These are phyloP conservation scores for Petaurus breviceps DNA, from an alignment of 2,113 vertebrate genomes.

Conservation along the genomic window DNA sequence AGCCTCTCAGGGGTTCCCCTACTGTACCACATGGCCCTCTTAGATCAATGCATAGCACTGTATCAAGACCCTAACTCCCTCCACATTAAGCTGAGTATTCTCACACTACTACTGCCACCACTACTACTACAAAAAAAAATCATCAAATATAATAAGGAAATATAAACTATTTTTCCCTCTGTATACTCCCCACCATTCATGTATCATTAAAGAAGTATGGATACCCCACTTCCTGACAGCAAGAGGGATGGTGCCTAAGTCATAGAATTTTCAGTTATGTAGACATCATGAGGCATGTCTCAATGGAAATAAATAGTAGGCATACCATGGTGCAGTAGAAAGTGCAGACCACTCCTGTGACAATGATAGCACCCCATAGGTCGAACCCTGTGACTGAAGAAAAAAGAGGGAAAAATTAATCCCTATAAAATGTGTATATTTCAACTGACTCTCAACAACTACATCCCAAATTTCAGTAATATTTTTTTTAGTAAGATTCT, in stretches of 20 bases:
- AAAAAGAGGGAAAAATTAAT: not conserved
- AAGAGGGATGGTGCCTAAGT: not conserved
- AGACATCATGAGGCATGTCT: not conserved
- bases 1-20: not conserved
- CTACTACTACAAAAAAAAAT: not conserved
- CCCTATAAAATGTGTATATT: not conserved
- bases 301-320: not conserved
- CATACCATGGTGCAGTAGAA: constrained; percentile 90
- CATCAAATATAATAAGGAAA: not conserved
- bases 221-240: not conserved
- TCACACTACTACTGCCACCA: not conserved
- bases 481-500: not conserved
- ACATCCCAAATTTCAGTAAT: not conserved
- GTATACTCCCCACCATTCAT: not conserved
- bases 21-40: not conserved
- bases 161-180: not conserved
- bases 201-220: not conserved
- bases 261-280: not conserved
- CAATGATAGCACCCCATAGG: constrained; percentile 87
- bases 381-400: constrained; percentile 86
- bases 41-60: not conserved
- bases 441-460: not conserved
- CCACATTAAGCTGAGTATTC: not conserved
- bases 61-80: not conserved
- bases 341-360: constrained; percentile 88